These are phyloP conservation scores for Coelopa frigida DNA, from an alignment of 1,140 invertebrate species.

Conservation along the genomic window DNA sequence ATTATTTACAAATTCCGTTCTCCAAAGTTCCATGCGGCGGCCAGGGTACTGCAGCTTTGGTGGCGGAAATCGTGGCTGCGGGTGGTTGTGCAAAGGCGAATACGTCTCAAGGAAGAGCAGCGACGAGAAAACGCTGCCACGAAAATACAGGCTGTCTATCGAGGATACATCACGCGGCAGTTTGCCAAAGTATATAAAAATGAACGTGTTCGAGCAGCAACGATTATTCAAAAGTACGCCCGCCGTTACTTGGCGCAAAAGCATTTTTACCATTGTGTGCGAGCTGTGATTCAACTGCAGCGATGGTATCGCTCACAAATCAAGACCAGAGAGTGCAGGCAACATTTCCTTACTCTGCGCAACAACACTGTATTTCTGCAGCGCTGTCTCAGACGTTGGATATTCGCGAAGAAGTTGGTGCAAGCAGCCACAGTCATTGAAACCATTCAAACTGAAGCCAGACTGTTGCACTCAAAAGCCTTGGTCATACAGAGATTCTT, in stretches of 20 bases:
- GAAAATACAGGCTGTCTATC: slow-evolving; percentile 50
- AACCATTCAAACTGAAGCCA: too few species aligned
- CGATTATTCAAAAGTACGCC: slow-evolving; percentile 51
- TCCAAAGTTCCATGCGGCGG: slow-evolving; percentile 59
- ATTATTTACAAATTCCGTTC: slow-evolving; percentile 79
- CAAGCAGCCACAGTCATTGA: too few species aligned
- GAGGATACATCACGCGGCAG: slow-evolving; percentile 47
- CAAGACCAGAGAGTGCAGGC: neutral
- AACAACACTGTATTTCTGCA: too few species aligned
- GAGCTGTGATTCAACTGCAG: slow-evolving; percentile 41
- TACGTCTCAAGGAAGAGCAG: slow-evolving; percentile 41
- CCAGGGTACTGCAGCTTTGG: slow-evolving; percentile 62
- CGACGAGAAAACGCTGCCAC: slow-evolving; percentile 46
- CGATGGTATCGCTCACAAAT: slow-evolving; percentile 43
- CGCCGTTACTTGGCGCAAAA: slow-evolving; percentile 48
- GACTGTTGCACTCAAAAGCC: too few species aligned
- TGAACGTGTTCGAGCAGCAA: slow-evolving; percentile 40
- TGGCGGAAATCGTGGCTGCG: slow-evolving; percentile 55
- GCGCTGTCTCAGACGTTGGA: too few species aligned
- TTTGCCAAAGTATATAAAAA: slow-evolving; percentile 39
- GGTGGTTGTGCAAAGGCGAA: slow-evolving; percentile 44
- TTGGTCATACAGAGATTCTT: too few species aligned
- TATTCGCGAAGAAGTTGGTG: too few species aligned
- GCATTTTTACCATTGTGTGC: slow-evolving; percentile 31
- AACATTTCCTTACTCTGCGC: too few species aligned